Percentiles rank a stretch among this genome's conserved stretches.
Conservation (phyloP, 2,888 invertebrate species). For the Prenolepis imparis region DNA sequence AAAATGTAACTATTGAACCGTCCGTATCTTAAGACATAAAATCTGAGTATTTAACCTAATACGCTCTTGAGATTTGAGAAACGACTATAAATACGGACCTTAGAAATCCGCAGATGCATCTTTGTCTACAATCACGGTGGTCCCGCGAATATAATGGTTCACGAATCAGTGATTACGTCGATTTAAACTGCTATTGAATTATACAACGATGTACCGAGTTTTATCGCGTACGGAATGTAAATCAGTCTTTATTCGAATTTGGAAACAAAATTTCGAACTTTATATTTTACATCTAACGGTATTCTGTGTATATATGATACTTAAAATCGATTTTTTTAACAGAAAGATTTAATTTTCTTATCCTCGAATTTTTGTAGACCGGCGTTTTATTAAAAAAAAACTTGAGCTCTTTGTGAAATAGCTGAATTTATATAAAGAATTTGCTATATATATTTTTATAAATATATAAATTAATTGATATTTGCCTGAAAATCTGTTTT, state of each 20-base stretch:
- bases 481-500: background rate
- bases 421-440: background rate
- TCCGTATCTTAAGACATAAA: too few relatives aligned
- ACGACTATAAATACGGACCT: too few relatives aligned
- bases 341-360: too few relatives aligned
- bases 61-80: too few relatives aligned
- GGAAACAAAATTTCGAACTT: constrained; percentile 4
- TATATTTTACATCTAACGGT: background rate
- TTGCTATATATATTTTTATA: background rate
- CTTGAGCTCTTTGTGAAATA: background rate
- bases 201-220: background rate
- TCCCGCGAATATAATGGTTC: background rate
- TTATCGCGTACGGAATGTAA: background rate
- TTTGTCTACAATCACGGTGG: constrained; percentile 10
- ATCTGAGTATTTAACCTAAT: too few relatives aligned
- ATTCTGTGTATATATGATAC: background rate
- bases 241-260: background rate
- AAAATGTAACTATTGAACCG: too few relatives aligned
- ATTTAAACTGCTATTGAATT: background rate
- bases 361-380: background rate
- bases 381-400: background rate
- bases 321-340: too few relatives aligned
- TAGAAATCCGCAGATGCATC: background rate
- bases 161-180: background rate
- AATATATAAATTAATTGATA: background rate